Base-by-base conservation (phyloP, 2,797 vertebrate genomes). In the Leucoraja ocellata region DNA sequence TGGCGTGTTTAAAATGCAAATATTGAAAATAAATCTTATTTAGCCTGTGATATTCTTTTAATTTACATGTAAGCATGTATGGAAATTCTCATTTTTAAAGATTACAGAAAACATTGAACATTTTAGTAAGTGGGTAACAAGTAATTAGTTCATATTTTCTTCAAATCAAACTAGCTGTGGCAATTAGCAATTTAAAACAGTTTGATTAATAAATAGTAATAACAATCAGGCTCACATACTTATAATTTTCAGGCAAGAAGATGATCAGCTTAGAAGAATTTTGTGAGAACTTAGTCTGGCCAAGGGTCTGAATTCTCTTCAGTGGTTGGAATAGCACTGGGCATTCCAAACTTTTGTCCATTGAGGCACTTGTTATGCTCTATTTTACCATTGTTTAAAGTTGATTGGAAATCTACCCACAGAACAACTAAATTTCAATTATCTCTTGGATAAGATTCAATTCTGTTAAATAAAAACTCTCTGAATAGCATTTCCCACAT, bases 1-100 rank as follows among this genome's bases (percentile, higher is more conserved):
- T 65, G 28, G 18, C 65, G 14, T 86, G 28, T 86, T 86, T 86
- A 86, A 86, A 63, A 86, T 86, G 83, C 83, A 86, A 28, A 61
- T 84, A 14, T 32, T 86, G 83, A 65, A 65, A 32, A 63, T 1
- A 63, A 65, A 21, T 21, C 39, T 14, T 61, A 63, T 86, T 32
- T 61, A 32, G 28, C 16, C n/a, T 32, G 28, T 61, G 14, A 86
- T 63, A 18, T 32, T 5, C 61, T 28, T 65, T 46, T 32, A 86
- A n/a, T 86, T 86, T 32, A 84, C n/a, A 86, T 32, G n/a, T 8
- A 84, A 28, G 32, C n/a, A 86, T 65, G 61, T 7, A 86, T 18
- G 28, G 36, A 61, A 86, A 18, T 86, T 86, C 54, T 63, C 28
- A 65, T 32, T 1, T 18, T 61, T 14, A 32, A 86, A 63, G 28